Base-by-base conservation (phyloP, 2,113 vertebrate species). In the Dicentrarchus labrax region DNA sequence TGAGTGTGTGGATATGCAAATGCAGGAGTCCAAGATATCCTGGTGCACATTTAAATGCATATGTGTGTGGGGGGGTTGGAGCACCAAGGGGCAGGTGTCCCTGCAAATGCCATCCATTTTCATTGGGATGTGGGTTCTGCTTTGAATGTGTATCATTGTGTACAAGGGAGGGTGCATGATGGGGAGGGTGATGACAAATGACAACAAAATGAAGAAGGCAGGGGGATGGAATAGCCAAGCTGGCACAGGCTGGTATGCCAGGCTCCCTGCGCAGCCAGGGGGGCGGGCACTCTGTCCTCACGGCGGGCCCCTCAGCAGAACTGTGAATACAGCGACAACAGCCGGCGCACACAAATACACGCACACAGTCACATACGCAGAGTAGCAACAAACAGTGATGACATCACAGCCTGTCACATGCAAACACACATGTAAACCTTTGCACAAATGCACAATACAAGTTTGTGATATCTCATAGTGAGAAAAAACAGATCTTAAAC, bases 261-360 rank as follows among this genome's bases (percentile, higher is more conserved):
- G 81, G 68, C 69, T 69, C 79, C 53, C 74, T 73, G 72, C 80
- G 80, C 62, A 68, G 85, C 74, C 82, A 71, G 78, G 74, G 80
- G 80, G 84, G 47, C 43, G 75, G 85, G 85, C 70, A 64, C 84
- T 72, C 76, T 85, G 84, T 82, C 87, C 83, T 82, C 87, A 71
- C 50, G 59, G 77, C 84, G 60, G 82, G 80, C 66, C 75, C 76
- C 83, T 74, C 57, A n/a, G 71, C 72, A 85, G 82, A 77, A 90
- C 90, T 85, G 90, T 75, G 88, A 89, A 86, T 87, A 89, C 89
- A 85, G 84, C 89, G 86, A 90, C 82, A 79, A 84, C 89, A 86
- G 87, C 82, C 86, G 78, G 79, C 78, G 2, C 13, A 22, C n/a
- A 59, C 47, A 75, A 30, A 71, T 38, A 67, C 73, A 71, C 76